Evolutionary conservation across 1,140 invertebrate species (phyloP).

Genomic region (Zaprionus africanus): DNA sequence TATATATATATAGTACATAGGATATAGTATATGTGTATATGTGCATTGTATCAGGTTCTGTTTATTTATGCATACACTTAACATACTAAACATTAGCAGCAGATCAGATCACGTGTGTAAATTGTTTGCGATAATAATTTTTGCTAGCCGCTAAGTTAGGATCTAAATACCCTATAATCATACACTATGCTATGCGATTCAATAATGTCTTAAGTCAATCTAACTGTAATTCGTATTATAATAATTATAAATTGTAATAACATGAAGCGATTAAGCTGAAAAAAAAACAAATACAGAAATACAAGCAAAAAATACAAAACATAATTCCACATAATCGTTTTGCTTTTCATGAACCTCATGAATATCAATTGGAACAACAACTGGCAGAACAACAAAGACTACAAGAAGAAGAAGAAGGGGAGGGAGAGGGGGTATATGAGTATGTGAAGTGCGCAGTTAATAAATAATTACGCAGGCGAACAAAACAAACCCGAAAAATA

Average conservation of each 20-base stretch:
- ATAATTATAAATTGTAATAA: conserved; percentile 56
- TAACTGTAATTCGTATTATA: conserved; percentile 54
- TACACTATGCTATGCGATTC: conserved; percentile 39
- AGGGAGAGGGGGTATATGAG: conserved; percentile 17
- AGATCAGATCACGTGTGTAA: conserved; percentile 18
- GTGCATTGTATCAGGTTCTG: conserved; percentile 40
- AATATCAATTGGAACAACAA: conserved; percentile 51
- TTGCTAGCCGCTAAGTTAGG: conserved; percentile 37
- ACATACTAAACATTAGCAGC: no score
- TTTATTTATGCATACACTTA: conserved; percentile 35
- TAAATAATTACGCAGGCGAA: conserved; percentile 11
- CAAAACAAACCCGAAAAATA: conserved; percentile 40
- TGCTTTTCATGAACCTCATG: conserved; percentile 59
- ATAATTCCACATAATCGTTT: conserved; percentile 49
- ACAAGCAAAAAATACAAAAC: conserved; percentile 42
- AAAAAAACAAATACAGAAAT: conserved; percentile 36
- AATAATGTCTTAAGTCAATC: conserved; percentile 72
- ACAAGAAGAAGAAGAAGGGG: conserved; percentile 15
- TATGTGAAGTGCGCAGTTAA: conserved; percentile 20
- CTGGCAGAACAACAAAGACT: conserved; percentile 37
- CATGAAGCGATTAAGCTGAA: conserved; percentile 39
- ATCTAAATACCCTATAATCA: conserved; percentile 29
- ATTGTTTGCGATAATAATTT: conserved; percentile 53
- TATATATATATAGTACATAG: neutral
- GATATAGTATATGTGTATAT: conserved; percentile 13